Base-by-base conservation (phyloP, 1,140 invertebrate genomes). In the Cherax quadricarinatus region DNA sequence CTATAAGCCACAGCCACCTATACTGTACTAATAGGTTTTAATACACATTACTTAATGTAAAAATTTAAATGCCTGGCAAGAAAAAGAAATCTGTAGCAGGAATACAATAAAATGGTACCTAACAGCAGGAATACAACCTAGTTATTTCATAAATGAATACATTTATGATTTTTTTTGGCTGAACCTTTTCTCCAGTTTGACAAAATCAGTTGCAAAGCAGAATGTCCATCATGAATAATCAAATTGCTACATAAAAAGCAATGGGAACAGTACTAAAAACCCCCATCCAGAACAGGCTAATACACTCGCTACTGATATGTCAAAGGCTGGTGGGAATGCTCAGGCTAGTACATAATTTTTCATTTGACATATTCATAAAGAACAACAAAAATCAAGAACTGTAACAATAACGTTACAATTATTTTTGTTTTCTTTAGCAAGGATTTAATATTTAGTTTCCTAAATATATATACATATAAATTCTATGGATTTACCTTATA, bases 181-280 rank as follows among this genome's bases (percentile, higher is more conserved):
- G 70, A 75, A 75, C 24, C n/a, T 75, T 18, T 75, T 75, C 70
- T 75, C 70, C n/a, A 75, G 70, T 75, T 24, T 75, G 70, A 75
- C 70, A 75, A 75, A 30, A 30, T 75, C 70, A 75, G 70, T 30
- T 75, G 70, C 12, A 75, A 75, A 75, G 70, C n/a, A 75, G 70
- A 75, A 75, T 75, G 70, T 30, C 70, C 70, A 75, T 30, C 70
- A 75, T 75, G 4, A 30, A 75, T 6, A 75, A 75, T 30, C 24
- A 75, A 75, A 30, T 0, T 30, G 12, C 24, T 75, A 75, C n/a
- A 75, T 14, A 57, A 41, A 21, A 30, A 75, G 24, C 70, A 75
- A 75, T 21, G 21, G 24, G 12, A 75, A 75, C 30, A 30, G 24
- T 75, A 75, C 30, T 18, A 1, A 10, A 75, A 30, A 30, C n/a